These are phyloP conservation scores for Rhogogaster chlorosoma DNA, from an alignment of 2,888 invertebrate genomes.

Conservation along the genomic window DNA sequence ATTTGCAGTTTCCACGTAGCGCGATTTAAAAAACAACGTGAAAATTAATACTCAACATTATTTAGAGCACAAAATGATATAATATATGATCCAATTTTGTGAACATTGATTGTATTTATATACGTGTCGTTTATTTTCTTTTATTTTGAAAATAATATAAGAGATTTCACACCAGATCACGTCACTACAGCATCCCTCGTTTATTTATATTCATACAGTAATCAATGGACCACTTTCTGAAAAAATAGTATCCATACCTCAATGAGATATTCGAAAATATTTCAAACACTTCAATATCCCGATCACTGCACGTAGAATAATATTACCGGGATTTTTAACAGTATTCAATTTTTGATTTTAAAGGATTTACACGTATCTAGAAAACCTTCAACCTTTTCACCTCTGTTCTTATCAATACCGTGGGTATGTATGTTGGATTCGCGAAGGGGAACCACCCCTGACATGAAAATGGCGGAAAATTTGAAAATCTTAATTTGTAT, in stretches of 20 bases:
- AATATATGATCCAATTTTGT: neutral
- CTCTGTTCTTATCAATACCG: conserved; percentile 31
- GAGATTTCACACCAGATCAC: neutral
- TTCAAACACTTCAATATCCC: neutral
- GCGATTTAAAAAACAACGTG: neutral
- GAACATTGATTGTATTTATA: neutral
- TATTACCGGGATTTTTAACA: neutral
- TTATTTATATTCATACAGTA: conserved; percentile 29
- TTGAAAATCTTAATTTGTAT: neutral
- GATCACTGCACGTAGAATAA: neutral
- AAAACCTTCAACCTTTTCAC: conserved; percentile 36
- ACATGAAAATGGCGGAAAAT: conserved; percentile 37
- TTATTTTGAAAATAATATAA: neutral
- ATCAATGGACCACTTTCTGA: conserved; percentile 32
- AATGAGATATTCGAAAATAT: neutral
- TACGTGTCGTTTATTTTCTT: neutral
- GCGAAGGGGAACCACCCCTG: conserved; percentile 35
- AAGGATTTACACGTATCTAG: neutral
- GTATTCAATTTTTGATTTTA: neutral
- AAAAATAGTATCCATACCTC: neutral
- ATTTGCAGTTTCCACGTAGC: neutral
- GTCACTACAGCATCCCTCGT: conserved; percentile 30
- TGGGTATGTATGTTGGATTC: neutral
- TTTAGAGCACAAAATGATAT: neutral
- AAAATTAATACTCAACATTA: neutral